A percentile compares a stretch with the other conserved stretches of the same genome.
Evolutionary conservation across 1,140 invertebrate genomes (phyloP).

Genomic region (Polypedilum pembai): DNA sequence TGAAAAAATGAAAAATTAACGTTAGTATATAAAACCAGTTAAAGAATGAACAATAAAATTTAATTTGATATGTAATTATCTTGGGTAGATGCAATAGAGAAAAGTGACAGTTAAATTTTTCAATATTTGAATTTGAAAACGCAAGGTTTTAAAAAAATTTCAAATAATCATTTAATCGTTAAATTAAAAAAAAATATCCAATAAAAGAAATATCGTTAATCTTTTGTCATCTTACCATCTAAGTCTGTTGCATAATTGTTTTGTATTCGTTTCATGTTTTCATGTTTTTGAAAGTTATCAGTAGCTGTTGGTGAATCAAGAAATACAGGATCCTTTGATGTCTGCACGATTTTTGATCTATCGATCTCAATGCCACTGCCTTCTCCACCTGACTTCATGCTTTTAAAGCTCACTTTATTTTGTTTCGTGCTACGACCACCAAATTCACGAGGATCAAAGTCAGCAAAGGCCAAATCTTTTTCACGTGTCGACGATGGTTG

Average conservation of each 20-base stretch:
- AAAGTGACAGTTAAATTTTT: too few relatives aligned
- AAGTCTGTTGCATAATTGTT: constrained; percentile 19
- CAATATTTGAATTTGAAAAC: too few relatives aligned
- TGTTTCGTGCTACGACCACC: background rate
- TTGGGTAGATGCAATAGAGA: too few relatives aligned
- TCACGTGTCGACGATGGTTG: constrained; percentile 40
- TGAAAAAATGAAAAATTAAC: background rate
- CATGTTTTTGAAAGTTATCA: background rate
- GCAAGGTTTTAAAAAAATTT: too few relatives aligned
- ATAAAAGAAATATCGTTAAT: too few relatives aligned
- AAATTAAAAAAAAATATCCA: too few relatives aligned
- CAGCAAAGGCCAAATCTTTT: constrained; percentile 39
- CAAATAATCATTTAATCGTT: too few relatives aligned
- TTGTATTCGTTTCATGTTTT: constrained; percentile 10
- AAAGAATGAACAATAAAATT: background rate
- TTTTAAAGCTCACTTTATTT: background rate
- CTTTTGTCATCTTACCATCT: background rate
- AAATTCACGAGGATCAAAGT: constrained; percentile 41
- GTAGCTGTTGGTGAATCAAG: background rate
- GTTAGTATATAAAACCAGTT: background rate
- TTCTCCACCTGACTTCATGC: background rate
- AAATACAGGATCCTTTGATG: constrained; percentile 21
- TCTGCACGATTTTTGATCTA: background rate
- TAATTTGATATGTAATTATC: too few relatives aligned
- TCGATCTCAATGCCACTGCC: too few relatives aligned